Conservation (phyloP, 2,113 vertebrate genomes). For the Leptocoma aspasia region DNA sequence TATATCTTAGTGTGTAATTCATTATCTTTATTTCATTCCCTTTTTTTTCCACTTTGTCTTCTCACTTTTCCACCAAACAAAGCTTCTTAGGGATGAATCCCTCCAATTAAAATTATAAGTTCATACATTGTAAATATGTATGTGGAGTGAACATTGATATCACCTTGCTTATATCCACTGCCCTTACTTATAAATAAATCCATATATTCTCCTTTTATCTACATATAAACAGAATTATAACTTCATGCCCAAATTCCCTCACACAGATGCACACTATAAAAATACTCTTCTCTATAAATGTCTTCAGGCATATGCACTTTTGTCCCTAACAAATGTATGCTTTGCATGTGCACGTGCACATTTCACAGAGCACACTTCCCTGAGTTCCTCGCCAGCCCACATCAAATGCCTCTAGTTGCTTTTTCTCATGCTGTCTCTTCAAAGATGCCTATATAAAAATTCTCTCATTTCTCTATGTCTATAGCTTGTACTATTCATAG, state of each 20-base stretch:
- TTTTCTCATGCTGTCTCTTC: constrained; percentile 7
- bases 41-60: not conserved
- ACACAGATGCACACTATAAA: not conserved
- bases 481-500: not conserved
- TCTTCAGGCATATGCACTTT: not conserved
- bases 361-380: not conserved
- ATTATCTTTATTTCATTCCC: not conserved
- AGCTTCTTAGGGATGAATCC: not conserved
- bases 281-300: constrained; percentile 14
- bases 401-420: not conserved
- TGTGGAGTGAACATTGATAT: not conserved
- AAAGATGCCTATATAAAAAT: constrained; percentile 18
- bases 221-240: not conserved
- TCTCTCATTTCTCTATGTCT: not conserved
- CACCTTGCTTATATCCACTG: not conserved
- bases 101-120: not conserved
- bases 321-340: not conserved
- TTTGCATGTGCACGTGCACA: not conserved
- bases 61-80: not conserved
- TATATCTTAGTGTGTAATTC: not conserved
- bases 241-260: not conserved
- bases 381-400: not conserved
- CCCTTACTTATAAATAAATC: not conserved
- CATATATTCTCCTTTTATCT: not conserved
- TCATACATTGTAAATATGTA: not conserved